Evolutionary conservation across 2,113 vertebrate genomes (phyloP).

Genomic region (Amia ocellicauda): DNA sequence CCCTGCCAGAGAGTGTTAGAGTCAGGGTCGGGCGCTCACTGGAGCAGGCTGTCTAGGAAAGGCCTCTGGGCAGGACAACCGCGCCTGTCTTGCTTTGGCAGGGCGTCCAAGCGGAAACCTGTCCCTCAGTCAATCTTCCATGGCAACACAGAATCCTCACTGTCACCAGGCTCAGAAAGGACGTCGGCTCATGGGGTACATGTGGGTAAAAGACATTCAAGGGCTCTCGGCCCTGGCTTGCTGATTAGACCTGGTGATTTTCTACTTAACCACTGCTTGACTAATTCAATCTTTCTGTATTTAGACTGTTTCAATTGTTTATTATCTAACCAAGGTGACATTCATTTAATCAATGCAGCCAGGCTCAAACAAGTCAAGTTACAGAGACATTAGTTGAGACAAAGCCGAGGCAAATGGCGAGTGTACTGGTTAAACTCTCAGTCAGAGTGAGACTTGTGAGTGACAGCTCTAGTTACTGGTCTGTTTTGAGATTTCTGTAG

Average conservation of each 20-base stretch:
- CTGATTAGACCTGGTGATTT: neutral
- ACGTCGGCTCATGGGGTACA: neutral
- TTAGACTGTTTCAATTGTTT: constrained; percentile 63
- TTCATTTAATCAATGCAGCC: constrained; percentile 51
- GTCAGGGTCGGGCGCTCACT: constrained; percentile 53
- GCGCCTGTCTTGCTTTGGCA: constrained; percentile 24
- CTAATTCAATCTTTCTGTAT: constrained; percentile 56
- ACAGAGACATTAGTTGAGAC: constrained; percentile 42
- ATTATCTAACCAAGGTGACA: constrained; percentile 55
- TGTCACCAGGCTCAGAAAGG: neutral
- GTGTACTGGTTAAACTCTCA: too few relatives aligned
- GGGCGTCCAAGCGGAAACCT: constrained; percentile 49
- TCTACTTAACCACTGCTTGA: constrained; percentile 48
- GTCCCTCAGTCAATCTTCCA: constrained; percentile 48
- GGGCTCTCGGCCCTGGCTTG: neutral
- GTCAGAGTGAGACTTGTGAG: too few relatives aligned
- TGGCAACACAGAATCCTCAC: neutral
- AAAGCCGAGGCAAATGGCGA: too few relatives aligned
- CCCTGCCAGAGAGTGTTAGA: constrained; percentile 60
- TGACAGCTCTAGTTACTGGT: too few relatives aligned
- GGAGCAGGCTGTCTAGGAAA: constrained; percentile 37
- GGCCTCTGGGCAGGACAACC: constrained; percentile 41
- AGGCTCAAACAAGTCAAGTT: constrained; percentile 45
- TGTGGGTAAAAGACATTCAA: constrained; percentile 4
- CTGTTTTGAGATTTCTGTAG: too few relatives aligned